Conservation (phyloP, 2,113 vertebrate genomes). For the Crocuta crocuta region DNA sequence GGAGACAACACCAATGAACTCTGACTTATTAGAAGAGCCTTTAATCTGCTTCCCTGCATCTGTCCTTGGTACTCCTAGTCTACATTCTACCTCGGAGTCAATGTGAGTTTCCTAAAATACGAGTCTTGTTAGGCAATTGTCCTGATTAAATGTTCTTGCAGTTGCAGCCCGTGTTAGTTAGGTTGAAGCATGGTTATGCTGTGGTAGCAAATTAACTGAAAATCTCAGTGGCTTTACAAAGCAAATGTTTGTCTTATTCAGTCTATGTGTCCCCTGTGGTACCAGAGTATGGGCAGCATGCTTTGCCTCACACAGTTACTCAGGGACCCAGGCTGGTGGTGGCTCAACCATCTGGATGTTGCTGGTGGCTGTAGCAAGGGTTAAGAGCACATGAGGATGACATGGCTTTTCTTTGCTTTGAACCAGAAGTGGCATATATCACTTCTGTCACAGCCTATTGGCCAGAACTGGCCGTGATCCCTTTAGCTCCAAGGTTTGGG, state of each 20-base stretch:
- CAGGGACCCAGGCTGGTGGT: neutral
- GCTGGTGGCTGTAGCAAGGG: neutral
- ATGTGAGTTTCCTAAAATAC: neutral
- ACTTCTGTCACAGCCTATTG: neutral
- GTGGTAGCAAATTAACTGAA: slow-evolving; percentile 13
- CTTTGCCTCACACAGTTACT: neutral
- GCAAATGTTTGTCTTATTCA: neutral
- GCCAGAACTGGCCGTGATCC: neutral
- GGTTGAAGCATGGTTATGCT: neutral
- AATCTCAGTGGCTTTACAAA: neutral
- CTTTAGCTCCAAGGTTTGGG: neutral
- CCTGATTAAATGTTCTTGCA: neutral
- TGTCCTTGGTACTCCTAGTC: neutral
- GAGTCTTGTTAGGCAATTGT: neutral
- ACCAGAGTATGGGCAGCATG: neutral
- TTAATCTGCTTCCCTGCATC: neutral
- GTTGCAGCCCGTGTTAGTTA: neutral
- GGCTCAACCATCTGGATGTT: neutral
- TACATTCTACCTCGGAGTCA: neutral
- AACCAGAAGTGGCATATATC: neutral
- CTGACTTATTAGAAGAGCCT: neutral
- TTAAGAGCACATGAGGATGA: neutral
- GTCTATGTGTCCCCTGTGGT: neutral
- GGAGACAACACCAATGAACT: neutral
- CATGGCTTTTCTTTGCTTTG: neutral